A percentile compares a stretch with the other conserved stretches of the same genome.
Evolutionary conservation across 2,797 vertebrate species (phyloP).

Genomic region (Liasis olivaceus): DNA sequence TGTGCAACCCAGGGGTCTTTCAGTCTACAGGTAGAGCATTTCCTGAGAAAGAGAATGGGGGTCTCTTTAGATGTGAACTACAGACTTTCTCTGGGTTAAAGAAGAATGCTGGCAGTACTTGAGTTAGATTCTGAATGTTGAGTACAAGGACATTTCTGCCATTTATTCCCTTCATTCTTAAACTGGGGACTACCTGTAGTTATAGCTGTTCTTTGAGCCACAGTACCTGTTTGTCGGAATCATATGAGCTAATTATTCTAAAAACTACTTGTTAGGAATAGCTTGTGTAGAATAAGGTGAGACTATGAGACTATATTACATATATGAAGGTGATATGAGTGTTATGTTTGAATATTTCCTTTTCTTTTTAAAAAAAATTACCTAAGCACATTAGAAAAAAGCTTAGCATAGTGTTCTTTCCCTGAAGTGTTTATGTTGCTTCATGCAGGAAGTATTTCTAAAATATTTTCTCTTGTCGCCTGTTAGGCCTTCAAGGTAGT

Average conservation of each 20-base stretch:
- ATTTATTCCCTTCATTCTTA: not conserved
- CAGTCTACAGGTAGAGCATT: slow-evolving; percentile 83
- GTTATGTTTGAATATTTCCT: not conserved
- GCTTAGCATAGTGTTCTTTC: not conserved
- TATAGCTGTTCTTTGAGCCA: not conserved
- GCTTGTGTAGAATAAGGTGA: not conserved
- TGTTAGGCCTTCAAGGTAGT: not conserved
- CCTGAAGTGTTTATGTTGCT: not conserved
- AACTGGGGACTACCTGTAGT: not conserved
- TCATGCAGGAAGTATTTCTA: not conserved
- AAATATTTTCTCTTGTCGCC: not conserved
- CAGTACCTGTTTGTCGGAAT: not conserved
- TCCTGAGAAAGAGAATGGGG: too few species aligned
- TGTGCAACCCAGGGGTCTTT: slow-evolving; percentile 93
- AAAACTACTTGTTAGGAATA: not conserved
- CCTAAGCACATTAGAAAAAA: not conserved
- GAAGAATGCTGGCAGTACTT: not conserved
- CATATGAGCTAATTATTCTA: not conserved
- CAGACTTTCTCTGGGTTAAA: not conserved
- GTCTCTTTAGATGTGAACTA: not conserved
- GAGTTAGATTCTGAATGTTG: too few species aligned
- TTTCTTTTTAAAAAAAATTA: not conserved
- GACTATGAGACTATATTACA: not conserved
- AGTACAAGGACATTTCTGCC: not conserved
- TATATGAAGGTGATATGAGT: not conserved